phyloP scores from a whole-genome alignment of 2,113 vertebrate species.

The Stomatorhinus ivindoensis region DNA sequence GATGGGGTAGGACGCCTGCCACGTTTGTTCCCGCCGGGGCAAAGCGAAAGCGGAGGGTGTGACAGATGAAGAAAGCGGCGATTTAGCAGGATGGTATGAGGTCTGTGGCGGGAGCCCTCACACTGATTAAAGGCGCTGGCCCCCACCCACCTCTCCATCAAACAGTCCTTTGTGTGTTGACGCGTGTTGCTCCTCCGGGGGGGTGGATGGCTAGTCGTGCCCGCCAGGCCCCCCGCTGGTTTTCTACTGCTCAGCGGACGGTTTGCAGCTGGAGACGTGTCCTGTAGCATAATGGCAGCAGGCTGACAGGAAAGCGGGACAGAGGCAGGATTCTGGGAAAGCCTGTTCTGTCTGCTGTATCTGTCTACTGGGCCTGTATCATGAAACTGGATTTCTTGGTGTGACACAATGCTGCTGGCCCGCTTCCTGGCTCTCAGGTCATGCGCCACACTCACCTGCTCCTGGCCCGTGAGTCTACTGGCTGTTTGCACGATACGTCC shows the following conservation, averaged over 20 bases:
- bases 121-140: background rate
- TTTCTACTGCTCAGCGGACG: background rate
- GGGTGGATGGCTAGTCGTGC: background rate
- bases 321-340: background rate
- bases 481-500: no score
- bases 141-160: background rate
- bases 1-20: background rate
- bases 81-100: background rate
- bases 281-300: conserved; percentile 19
- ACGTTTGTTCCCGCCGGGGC: background rate
- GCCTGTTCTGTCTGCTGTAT: background rate
- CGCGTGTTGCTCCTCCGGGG: background rate
- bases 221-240: background rate
- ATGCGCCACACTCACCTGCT: no score
- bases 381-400: background rate
- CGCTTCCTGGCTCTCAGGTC: no score
- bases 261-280: conserved; percentile 17
- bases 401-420: no score
- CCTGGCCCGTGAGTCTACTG: no score
- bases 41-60: background rate
- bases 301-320: background rate
- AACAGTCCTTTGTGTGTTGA: background rate
- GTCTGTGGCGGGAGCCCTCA: background rate
- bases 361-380: background rate
- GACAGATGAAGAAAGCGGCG: background rate